Percentiles rank a stretch among this genome's conserved stretches.
These are phyloP conservation scores for Leucania comma DNA, from an alignment of 2,888 invertebrate genomes.

Conservation along the genomic window DNA sequence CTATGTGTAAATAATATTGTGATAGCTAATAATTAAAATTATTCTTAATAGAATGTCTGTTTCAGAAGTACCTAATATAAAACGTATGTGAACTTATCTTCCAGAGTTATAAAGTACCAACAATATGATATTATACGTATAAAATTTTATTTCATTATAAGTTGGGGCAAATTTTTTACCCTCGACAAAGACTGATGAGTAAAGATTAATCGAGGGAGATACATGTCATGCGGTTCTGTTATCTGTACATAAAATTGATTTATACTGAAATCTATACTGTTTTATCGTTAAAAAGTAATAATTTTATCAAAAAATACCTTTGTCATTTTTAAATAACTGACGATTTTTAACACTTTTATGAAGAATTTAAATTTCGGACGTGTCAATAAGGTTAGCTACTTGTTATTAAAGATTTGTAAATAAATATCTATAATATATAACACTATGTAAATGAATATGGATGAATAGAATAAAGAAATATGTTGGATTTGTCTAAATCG, in stretches of 20 bases:
- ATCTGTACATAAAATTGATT: conserved; percentile 63
- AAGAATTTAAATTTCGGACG: conserved; percentile 55
- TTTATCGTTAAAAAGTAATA: conserved; percentile 46
- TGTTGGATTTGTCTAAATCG: conserved; percentile 76
- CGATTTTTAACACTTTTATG: conserved; percentile 42
- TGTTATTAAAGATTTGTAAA: conserved; percentile 71
- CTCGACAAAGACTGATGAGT: conserved; percentile 86
- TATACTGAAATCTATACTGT: conserved; percentile 47
- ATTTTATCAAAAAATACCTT: conserved; percentile 37
- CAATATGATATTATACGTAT: conserved; percentile 28
- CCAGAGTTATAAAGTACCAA: conserved; percentile 52
- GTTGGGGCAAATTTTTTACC: conserved; percentile 74
- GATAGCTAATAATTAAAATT: conserved; percentile 58
- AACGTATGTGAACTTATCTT: conserved; percentile 55
- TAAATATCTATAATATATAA: conserved; percentile 71
- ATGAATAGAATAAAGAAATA: conserved; percentile 77
- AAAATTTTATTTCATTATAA: conserved; percentile 60
- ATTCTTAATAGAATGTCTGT: conserved; percentile 41
- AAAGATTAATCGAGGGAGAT: conserved; percentile 65
- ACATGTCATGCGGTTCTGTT: conserved; percentile 61
- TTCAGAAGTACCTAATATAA: conserved; percentile 40
- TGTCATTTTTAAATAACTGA: conserved; percentile 30
- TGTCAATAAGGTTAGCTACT: conserved; percentile 60
- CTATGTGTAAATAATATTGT: conserved; percentile 66
- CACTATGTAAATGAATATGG: conserved; percentile 68